Evolutionary conservation across 2,888 invertebrate genomes (phyloP), one percentile per base, ranked within the genome.

Genomic region (Sericinus montela): DNA sequence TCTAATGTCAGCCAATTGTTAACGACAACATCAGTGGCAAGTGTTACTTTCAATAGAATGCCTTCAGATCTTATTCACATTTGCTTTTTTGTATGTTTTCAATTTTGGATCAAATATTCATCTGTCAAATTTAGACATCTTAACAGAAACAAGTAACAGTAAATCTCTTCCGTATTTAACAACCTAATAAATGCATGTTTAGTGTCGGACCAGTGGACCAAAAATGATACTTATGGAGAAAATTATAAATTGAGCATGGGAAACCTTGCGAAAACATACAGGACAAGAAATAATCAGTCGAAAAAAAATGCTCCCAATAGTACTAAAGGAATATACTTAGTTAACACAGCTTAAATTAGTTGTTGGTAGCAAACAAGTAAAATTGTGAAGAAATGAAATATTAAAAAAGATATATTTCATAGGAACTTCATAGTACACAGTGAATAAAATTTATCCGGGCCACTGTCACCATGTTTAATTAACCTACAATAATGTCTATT

Each of bases 161-260:
- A 80, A 78, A 85, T 67, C 69, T 82, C 79, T 80, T 75, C 71
- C 73, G 80, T 76, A 80, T 80, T 78, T 84, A 87, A 87, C 84
- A 85, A 83, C 65, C 81, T 85, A 87, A 74, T 87, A 87, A 87
- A 87, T 87, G 87, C 87, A 85, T 69, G 69, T 77, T 70, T 67
- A 59, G n/a, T 56, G 59, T 59, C 72, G 77, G 77, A 61, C 60
- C 67, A 67, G 71, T 66, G 72, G 73, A 79, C 80, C 69, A 63
- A 65, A 67, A 70, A 60, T 64, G 53, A 56, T 54, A 58, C 60
- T 54, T 65, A 63, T 59, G n/a, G n/a, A 59, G 62, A 67, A 62
- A 58, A 59, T 56, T 59, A 60, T 54, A 58, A 58, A 63, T n/a
- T 47, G 59, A 60, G 58, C 62, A 59, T 53, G 29, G 58, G 58